Conservation (phyloP, 2,888 invertebrate genomes). For the Dryobotodes eremita region DNA sequence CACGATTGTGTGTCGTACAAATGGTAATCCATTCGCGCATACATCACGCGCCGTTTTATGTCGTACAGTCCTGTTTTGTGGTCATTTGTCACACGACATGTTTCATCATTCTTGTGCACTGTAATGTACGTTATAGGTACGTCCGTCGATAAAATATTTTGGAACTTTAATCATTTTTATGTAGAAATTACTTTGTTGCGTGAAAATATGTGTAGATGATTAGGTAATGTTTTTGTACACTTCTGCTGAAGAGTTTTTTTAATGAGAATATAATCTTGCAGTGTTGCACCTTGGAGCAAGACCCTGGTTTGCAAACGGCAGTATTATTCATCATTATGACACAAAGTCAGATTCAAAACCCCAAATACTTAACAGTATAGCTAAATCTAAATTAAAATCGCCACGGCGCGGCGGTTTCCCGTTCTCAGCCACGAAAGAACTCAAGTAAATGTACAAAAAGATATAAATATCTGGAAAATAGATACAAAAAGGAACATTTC, state of each 20-base stretch:
- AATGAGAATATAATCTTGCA: neutral
- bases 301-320: neutral
- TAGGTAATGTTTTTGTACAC: neutral
- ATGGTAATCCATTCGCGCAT: conserved; percentile 61
- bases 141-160: conserved; percentile 6
- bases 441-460: conserved; percentile 16
- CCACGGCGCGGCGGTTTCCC: neutral
- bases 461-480: conserved; percentile 47
- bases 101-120: conserved; percentile 45
- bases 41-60: conserved; percentile 62
- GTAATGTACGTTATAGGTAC: conserved; percentile 10
- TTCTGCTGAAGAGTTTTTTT: neutral
- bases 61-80: conserved; percentile 45
- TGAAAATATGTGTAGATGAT: neutral
- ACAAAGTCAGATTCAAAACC: neutral
- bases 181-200: neutral
- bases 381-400: neutral
- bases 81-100: conserved; percentile 55
- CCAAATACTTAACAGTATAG: neutral
- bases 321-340: neutral
- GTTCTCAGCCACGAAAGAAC: neutral
- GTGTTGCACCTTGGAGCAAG: neutral
- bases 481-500: conserved; percentile 40
- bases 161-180: neutral
- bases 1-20: conserved; percentile 37